Evolutionary conservation across 2,888 invertebrate genomes (phyloP), one percentile per base, ranked within the genome.

Genomic region (Linnaemya vulpina): DNA sequence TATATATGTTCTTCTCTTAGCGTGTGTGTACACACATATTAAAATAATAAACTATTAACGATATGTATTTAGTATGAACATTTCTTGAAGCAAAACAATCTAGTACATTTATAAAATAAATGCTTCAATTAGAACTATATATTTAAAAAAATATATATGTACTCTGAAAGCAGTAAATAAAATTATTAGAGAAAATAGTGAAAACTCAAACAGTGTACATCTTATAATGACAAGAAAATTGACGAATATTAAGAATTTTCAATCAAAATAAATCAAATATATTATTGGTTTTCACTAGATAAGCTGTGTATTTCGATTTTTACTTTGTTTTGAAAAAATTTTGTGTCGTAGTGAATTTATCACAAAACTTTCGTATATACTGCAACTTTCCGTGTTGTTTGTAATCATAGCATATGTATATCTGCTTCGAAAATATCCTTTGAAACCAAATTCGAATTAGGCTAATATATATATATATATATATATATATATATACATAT

Each of bases 21-120:
- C 17, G 74, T 49, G 73, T 67, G 40, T 51, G 60, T 55, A 55
- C 55, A 60, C n/a, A 30, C 17, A 49, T 49, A 63, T 53, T 53
- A 51, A 62, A 53, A 70, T 20, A 67, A 17, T 20, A 67, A 17
- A 71, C 38, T 78, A 78, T 53, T 65, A 79, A 70, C 20, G 63
- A 46, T 9, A 30, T 22, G n/a, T 53, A 35, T 63, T 71, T 30
- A 30, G 30, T 30, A 30, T 2, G 2, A 30, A 30, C 30, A 53
- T 79, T 71, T 71, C 43, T 40, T 63, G 40, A 38, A 55, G 65
- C 43, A 67, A 58, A 76, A 58, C 11, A 55, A 70, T 46, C 67
- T 83, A 83, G 83, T 78, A 78, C 77, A 83, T 83, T 78, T 83
- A 78, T 83, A 63, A 83, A 78, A 55, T 83, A 78, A 78, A 78